A percentile compares a stretch with the other conserved stretches of the same genome.
Evolutionary conservation across 2,888 invertebrate species (phyloP).

Genomic region (Sipunculus nudus): DNA sequence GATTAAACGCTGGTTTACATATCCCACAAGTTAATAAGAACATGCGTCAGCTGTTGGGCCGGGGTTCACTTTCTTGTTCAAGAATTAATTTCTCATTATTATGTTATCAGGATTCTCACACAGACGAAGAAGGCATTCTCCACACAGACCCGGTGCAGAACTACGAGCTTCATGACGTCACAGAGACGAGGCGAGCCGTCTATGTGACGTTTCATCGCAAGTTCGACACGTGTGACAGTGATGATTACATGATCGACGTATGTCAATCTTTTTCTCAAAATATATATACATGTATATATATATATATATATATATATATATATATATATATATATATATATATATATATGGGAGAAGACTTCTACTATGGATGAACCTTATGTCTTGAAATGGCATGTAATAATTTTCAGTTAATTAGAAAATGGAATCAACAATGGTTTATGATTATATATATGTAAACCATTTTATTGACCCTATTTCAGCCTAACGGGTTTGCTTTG

Average conservation of each 20-base stretch:
- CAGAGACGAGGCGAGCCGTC: conserved; percentile 19
- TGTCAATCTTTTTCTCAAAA: conserved; percentile 21
- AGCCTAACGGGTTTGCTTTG: neutral
- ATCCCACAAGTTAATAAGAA: too few relatives aligned
- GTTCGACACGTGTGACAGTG: conserved; percentile 58
- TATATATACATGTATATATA: conserved; percentile 5
- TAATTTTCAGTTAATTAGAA: neutral
- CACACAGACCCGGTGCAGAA: conserved; percentile 54
- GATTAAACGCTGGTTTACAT: too few relatives aligned
- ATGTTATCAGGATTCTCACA: conserved; percentile 61
- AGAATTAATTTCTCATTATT: too few relatives aligned
- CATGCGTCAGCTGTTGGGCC: too few relatives aligned
- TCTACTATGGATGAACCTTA: neutral
- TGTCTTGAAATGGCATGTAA: neutral
- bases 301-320: conserved; percentile 18
- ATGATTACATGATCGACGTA: conserved; percentile 62
- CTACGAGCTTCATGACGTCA: conserved; percentile 48
- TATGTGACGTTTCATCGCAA: conserved; percentile 49
- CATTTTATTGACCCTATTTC: neutral
- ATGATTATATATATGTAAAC: too few relatives aligned
- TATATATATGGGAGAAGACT: conserved; percentile 11
- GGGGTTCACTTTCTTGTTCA: too few relatives aligned
- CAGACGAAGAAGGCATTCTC: conserved; percentile 51
- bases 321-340: conserved; percentile 14
- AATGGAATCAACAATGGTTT: too few relatives aligned